phyloP scores from a whole-genome alignment of 2,113 vertebrate genomes.

The Melanostigma gelatinosum region DNA sequence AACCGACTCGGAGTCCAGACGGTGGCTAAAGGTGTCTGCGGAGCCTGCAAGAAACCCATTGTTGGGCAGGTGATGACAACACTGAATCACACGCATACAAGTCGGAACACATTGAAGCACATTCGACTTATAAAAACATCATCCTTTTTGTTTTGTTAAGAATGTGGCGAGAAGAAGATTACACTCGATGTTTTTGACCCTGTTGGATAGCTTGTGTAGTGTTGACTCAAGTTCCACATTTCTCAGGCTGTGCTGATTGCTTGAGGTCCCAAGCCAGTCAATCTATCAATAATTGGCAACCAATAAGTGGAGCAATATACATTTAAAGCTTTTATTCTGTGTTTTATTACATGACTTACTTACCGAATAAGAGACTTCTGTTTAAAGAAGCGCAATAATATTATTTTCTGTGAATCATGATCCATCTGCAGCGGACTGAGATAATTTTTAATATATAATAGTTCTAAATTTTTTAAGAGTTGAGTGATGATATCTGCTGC shows the following conservation, averaged over 20 bases:
- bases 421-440: background rate
- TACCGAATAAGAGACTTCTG: background rate
- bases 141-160: background rate
- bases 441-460: background rate
- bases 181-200: background rate
- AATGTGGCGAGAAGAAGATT: slow-evolving; percentile 18
- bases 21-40: slow-evolving; percentile 94
- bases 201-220: slow-evolving; percentile 1
- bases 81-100: background rate
- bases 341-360: background rate
- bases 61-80: slow-evolving; percentile 89
- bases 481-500: slow-evolving; percentile 5
- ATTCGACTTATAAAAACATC: background rate
- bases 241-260: slow-evolving; percentile 2
- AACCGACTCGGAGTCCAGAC: slow-evolving; percentile 94
- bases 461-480: background rate
- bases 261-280: slow-evolving; percentile 19
- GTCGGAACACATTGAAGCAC: background rate
- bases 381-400: background rate
- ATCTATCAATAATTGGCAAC: slow-evolving; percentile 25
- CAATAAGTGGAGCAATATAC: slow-evolving; percentile 12
- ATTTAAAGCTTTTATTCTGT: background rate
- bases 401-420: background rate
- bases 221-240: slow-evolving; percentile 11
- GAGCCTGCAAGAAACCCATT: slow-evolving; percentile 97